These are phyloP conservation scores for Metallyticus violacea DNA, from an alignment of 2,888 invertebrate genomes.

Conservation along the genomic window DNA sequence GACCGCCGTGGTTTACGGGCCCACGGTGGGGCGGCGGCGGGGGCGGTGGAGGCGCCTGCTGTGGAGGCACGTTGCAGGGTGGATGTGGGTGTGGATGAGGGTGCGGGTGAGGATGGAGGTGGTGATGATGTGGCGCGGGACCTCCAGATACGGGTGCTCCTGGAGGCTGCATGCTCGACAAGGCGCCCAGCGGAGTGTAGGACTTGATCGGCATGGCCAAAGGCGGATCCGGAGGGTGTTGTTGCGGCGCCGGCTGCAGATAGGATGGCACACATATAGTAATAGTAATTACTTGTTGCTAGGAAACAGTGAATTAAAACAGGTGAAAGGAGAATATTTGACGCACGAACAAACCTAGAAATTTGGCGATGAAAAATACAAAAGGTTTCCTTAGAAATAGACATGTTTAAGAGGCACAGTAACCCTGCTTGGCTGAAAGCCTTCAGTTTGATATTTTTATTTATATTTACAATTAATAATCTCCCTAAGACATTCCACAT, in stretches of 20 bases:
- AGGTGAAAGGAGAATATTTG: no score
- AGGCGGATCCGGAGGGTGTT: constrained; percentile 19
- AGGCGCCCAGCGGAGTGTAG: constrained; percentile 78
- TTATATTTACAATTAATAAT: no score
- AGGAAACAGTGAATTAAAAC: no score
- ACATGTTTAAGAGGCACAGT: no score
- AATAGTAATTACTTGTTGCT: no score
- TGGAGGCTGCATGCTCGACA: constrained; percentile 86
- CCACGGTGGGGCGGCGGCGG: constrained; percentile 39
- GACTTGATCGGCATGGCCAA: constrained; percentile 54
- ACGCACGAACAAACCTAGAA: no score
- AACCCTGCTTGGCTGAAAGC: no score
- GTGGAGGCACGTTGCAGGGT: constrained; percentile 45
- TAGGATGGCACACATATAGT: no score
- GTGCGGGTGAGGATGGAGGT: constrained; percentile 52
- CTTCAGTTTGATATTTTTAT: no score
- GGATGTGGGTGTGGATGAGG: constrained; percentile 7
- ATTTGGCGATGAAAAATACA: no score
- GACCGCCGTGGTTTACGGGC: not conserved
- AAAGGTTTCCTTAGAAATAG: no score
- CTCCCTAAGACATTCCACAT: no score
- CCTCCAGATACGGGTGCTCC: constrained; percentile 50
- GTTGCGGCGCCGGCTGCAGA: constrained; percentile 19
- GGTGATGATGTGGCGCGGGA: constrained; percentile 46
- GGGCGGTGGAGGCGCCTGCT: constrained; percentile 42